phyloP scores from a whole-genome alignment of 2,113 vertebrate species.

The Alligator mississippiensis region DNA sequence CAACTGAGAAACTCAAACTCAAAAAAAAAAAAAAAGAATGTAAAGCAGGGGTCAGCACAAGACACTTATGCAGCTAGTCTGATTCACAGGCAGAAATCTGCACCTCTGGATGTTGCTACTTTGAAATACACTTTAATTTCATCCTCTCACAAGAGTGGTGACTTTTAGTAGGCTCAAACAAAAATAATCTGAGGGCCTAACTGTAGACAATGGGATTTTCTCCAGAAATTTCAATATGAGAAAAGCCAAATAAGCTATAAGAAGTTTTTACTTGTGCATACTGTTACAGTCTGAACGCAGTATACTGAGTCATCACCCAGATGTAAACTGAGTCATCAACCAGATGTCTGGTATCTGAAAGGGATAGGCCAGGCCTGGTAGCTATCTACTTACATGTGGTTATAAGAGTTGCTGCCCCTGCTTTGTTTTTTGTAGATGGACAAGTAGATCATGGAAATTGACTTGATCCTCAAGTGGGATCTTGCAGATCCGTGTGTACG shows the following conservation, averaged over 20 bases:
- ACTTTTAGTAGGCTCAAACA: neutral
- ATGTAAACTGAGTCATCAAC: neutral
- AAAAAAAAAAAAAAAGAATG: neutral
- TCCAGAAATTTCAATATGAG: neutral
- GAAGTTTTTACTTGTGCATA: neutral
- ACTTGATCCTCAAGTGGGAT: neutral
- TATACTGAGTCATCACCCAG: neutral
- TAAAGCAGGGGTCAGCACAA: neutral
- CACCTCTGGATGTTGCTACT: neutral
- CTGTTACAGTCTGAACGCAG: neutral
- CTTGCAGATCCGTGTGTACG: neutral
- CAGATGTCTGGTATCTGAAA: too few species aligned
- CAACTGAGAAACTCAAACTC: neutral
- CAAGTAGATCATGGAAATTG: neutral
- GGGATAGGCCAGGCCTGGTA: too few species aligned
- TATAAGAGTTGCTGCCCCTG: neutral
- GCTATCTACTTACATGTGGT: neutral
- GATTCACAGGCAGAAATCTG: fast-evolving
- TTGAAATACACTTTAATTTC: neutral
- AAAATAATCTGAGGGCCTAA: neutral
- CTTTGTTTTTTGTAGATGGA: neutral
- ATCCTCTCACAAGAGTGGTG: neutral
- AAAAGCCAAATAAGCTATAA: neutral
- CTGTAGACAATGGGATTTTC: neutral
- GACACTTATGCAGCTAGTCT: neutral